Percentiles rank a stretch among this genome's conserved stretches.
These are phyloP conservation scores for Clupea harengus DNA, from an alignment of 2,113 vertebrate species.

Conservation along the genomic window DNA sequence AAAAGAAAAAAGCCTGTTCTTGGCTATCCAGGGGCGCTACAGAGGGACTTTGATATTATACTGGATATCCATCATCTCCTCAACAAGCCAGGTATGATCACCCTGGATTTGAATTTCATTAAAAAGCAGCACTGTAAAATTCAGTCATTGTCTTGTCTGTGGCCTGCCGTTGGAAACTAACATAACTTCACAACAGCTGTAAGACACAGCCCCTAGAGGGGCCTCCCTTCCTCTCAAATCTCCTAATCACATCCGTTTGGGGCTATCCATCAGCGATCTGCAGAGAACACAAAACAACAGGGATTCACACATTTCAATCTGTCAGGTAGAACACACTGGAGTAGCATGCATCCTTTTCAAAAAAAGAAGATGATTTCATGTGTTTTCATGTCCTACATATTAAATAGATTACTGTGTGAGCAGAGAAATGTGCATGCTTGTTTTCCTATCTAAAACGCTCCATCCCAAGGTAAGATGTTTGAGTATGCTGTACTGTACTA, in stretches of 20 bases:
- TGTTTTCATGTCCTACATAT: background rate
- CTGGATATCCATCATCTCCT: background rate
- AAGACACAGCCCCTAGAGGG: conserved; percentile 43
- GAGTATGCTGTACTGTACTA: too few species aligned
- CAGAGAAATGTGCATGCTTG: background rate
- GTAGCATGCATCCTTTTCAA: background rate
- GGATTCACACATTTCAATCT: conserved; percentile 39
- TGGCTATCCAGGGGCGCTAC: background rate
- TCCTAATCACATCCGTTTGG: conserved; percentile 55
- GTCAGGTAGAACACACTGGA: background rate
- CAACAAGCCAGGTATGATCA: background rate
- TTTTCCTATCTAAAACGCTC: background rate
- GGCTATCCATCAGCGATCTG: conserved; percentile 48
- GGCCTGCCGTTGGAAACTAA: background rate
- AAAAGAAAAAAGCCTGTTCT: background rate
- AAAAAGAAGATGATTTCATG: background rate
- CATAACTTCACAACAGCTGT: conserved; percentile 22
- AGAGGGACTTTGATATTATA: background rate
- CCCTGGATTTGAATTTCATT: conserved; percentile 12
- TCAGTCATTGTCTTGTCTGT: conserved; percentile 7
- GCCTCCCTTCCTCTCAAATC: conserved; percentile 46
- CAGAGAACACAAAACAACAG: conserved; percentile 42
- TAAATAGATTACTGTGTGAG: background rate
- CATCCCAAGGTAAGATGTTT: background rate
- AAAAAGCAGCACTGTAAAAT: background rate